A percentile compares a stretch with the other conserved stretches of the same genome.
These are phyloP conservation scores for Drosophila ananassae DNA, from an alignment of 1,140 invertebrate genomes.

Conservation along the genomic window DNA sequence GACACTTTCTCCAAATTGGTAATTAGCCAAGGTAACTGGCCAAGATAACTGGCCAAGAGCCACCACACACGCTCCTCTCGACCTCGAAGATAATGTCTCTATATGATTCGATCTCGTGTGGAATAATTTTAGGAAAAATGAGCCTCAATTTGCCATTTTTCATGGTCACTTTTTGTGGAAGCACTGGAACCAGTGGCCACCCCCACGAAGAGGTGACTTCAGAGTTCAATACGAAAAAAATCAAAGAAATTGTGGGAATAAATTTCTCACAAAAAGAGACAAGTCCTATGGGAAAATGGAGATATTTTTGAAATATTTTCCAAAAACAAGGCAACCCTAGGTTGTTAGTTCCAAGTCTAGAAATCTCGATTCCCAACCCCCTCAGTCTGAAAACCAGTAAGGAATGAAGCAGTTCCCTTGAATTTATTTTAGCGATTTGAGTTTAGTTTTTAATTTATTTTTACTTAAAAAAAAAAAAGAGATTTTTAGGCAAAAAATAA, in stretches of 20 bases:
- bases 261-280: neutral
- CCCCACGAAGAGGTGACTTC: slow-evolving; percentile 14
- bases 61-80: slow-evolving; percentile 14
- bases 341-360: too few species aligned
- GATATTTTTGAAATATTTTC: too few species aligned
- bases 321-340: too few species aligned
- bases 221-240: neutral
- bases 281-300: too few species aligned
- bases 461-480: too few species aligned
- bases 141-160: slow-evolving; percentile 71
- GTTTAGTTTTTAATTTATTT: too few species aligned
- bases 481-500: too few species aligned
- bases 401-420: too few species aligned
- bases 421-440: too few species aligned
- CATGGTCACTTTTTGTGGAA: slow-evolving; percentile 21
- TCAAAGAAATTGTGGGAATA: slow-evolving; percentile 20
- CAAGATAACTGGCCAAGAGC: slow-evolving; percentile 34
- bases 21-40: slow-evolving; percentile 59
- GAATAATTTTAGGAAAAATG: slow-evolving; percentile 5
- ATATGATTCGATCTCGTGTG: slow-evolving; percentile 18
- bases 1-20: slow-evolving; percentile 55
- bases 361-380: too few species aligned
- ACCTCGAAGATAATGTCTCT: slow-evolving; percentile 22
- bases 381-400: too few species aligned
- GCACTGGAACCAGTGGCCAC: slow-evolving; percentile 21